A percentile compares a stretch with the other conserved stretches of the same genome.
Conservation (phyloP, 1,140 invertebrate species). For the Chironomus striatipennis region DNA sequence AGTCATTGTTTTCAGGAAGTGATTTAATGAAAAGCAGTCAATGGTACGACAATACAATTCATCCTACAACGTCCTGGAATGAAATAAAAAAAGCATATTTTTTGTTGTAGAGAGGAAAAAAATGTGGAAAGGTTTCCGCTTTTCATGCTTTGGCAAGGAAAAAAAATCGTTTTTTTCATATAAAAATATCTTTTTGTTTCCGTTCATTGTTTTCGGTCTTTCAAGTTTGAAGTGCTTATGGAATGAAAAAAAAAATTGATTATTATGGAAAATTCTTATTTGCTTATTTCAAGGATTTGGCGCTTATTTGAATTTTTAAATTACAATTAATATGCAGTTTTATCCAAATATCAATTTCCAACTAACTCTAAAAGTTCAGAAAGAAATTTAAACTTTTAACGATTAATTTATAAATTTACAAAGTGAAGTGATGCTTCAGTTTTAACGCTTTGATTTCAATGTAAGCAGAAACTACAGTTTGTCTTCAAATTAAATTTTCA, state of each 20-base stretch:
- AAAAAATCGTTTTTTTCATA: not conserved
- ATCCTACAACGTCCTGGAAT: slow-evolving; percentile 6
- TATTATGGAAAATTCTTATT: not conserved
- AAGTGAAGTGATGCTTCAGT: too few relatives aligned
- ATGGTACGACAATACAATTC: slow-evolving; percentile 8
- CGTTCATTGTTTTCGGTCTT: slow-evolving; percentile 18
- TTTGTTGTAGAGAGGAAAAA: not conserved
- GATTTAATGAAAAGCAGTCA: slow-evolving; percentile 21
- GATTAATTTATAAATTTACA: too few relatives aligned
- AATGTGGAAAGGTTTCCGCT: not conserved
- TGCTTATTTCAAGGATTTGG: not conserved
- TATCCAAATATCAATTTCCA: too few relatives aligned
- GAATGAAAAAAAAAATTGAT: too few relatives aligned
- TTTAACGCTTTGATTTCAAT: too few relatives aligned
- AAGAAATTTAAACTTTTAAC: too few relatives aligned
- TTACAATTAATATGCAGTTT: too few relatives aligned
- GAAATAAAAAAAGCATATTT: not conserved
- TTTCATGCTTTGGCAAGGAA: not conserved
- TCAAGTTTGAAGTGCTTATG: not conserved
- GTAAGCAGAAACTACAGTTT: too few relatives aligned
- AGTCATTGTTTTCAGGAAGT: slow-evolving; percentile 23
- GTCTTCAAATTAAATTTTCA: too few relatives aligned
- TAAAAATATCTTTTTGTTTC: slow-evolving; percentile 10
- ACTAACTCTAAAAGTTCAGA: too few relatives aligned
- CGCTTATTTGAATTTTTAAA: too few relatives aligned